Conservation (phyloP, 2,113 vertebrate genomes). For the Grammomys surdaster region DNA sequence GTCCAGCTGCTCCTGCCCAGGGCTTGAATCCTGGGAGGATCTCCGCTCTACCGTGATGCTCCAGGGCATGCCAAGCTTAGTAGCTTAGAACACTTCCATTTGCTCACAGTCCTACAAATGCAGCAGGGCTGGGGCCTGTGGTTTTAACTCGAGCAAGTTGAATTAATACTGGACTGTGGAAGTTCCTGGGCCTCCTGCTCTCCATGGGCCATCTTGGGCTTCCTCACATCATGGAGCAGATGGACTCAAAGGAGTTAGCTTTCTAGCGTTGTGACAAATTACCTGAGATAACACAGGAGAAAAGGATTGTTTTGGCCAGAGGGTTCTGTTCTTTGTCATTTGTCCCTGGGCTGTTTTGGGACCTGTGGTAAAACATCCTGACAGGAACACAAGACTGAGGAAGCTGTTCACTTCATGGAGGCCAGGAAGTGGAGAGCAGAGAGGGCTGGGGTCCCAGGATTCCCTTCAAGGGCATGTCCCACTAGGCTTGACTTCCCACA, state of each 20-base stretch:
- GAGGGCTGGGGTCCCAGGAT: background rate
- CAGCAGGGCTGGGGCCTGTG: background rate
- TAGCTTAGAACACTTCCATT: background rate
- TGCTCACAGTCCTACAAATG: background rate
- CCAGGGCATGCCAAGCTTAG: background rate
- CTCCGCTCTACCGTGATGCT: background rate
- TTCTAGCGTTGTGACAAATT: background rate
- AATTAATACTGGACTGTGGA: background rate
- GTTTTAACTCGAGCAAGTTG: background rate
- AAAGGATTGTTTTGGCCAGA: background rate
- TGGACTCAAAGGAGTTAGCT: background rate
- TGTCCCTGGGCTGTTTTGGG: background rate
- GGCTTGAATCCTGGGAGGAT: background rate
- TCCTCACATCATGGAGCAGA: background rate
- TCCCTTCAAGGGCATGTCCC: background rate
- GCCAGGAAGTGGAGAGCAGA: background rate
- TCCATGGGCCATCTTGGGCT: background rate
- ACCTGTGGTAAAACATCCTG: background rate
- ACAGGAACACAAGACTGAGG: background rate
- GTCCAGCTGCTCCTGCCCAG: background rate
- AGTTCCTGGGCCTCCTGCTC: background rate
- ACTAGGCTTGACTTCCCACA: background rate
- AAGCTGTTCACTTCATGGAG: background rate
- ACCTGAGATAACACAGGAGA: background rate
- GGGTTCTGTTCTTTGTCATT: background rate